Conservation (phyloP, 2,113 vertebrate species). For the Lethenteron reissneri region DNA sequence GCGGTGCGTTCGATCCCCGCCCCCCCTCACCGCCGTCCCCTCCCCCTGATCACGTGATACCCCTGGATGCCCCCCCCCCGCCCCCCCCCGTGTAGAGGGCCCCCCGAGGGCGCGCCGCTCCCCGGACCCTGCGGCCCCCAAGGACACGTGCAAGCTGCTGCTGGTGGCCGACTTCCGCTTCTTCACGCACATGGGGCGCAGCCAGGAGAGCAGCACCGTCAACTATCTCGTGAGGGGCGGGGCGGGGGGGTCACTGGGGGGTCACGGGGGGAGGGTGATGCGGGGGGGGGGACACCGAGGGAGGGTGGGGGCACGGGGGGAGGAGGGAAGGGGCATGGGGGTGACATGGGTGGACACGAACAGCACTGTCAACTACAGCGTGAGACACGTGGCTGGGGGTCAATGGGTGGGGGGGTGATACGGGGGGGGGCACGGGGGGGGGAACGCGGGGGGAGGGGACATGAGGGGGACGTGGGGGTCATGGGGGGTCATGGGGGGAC, state of each 20-base stretch:
- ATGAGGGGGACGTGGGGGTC: not conserved
- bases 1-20: not conserved
- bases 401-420: no score
- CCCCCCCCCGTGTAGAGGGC: not conserved
- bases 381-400: no score
- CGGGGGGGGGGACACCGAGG: not conserved
- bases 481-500: not conserved
- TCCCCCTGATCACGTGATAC: not conserved
- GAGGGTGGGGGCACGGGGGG: not conserved
- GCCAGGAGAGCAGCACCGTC: slow-evolving; percentile 77
- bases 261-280: not conserved
- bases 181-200: slow-evolving; percentile 65
- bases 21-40: not conserved
- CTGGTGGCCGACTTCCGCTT: slow-evolving; percentile 91
- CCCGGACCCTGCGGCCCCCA: slow-evolving; percentile 27
- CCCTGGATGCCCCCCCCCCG: not conserved
- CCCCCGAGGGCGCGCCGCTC: not conserved
- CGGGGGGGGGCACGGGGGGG: no score
- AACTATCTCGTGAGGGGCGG: slow-evolving; percentile 55
- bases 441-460: no score
- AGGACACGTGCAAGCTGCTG: slow-evolving; percentile 69
- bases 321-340: no score
- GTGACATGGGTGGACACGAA: no score
- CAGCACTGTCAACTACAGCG: no score
- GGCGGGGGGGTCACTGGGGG: not conserved